Evolutionary conservation across 2,113 vertebrate genomes (phyloP).

Genomic region (Toxotes jaculatrix): DNA sequence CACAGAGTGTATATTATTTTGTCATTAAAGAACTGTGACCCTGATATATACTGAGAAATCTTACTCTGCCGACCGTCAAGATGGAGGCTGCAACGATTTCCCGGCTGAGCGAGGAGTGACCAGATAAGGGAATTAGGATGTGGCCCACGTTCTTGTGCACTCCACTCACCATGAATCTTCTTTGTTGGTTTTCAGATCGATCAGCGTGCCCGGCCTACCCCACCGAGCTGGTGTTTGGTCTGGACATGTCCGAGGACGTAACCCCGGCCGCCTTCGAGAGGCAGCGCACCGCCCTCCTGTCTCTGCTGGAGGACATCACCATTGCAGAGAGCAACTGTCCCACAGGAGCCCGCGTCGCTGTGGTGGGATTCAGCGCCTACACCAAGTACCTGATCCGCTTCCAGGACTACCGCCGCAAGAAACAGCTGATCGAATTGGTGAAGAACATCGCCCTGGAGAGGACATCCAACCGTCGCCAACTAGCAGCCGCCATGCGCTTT

Average conservation of each 20-base stretch:
- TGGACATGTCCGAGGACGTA: conserved; percentile 89
- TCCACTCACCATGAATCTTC: background rate
- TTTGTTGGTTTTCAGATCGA: conserved; percentile 62
- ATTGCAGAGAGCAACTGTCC: conserved; percentile 91
- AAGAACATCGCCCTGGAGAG: conserved; percentile 81
- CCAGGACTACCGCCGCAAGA: conserved; percentile 83
- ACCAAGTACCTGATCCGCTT: conserved; percentile 88
- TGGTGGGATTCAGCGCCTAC: conserved; percentile 84
- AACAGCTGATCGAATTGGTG: conserved; percentile 80
- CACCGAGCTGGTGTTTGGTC: conserved; percentile 89
- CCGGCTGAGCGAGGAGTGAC: background rate
- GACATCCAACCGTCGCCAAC: conserved; percentile 79
- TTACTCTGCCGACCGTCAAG: too few species aligned
- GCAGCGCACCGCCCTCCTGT: conserved; percentile 83
- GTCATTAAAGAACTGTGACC: too few species aligned
- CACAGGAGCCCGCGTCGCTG: conserved; percentile 84
- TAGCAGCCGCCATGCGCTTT: conserved; percentile 89
- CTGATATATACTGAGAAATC: too few species aligned
- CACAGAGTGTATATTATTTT: too few species aligned
- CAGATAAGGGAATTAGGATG: background rate
- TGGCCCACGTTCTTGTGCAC: too few species aligned
- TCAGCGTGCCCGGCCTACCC: conserved; percentile 86
- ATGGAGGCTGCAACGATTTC: background rate
- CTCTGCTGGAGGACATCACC: conserved; percentile 83
- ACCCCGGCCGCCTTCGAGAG: conserved; percentile 82